Base-by-base conservation (phyloP, 2,888 invertebrate species). In the Pseudanteris insignis region DNA sequence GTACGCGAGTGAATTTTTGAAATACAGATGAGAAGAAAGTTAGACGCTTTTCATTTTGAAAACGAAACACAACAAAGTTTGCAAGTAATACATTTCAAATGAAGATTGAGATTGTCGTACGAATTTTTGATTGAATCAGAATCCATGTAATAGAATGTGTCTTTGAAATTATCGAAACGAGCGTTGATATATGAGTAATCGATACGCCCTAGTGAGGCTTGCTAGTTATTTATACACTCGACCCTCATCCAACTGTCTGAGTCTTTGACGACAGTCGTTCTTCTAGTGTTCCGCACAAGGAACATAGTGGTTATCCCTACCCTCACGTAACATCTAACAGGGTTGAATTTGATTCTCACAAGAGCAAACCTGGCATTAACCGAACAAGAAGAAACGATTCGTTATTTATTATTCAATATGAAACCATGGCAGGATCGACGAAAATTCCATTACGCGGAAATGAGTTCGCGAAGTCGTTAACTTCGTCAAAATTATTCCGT, bases 191-290 rank as follows among this genome's bases (percentile, higher is more conserved):
- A 37, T 11, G 28, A 37, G 38, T 48, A 48, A 38, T 48, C 32
- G 37, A 47, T 47, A 37, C 24, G 13, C 26, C 26, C 12, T 2
- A 28, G 5, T 8, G 9, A 18, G 38, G 18, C 14, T 6, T 6
- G 10, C 15, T 21, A 48, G 38, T 32, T 48, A 38, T 32, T 48
- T 37, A 48, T 40, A 38, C 26, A 38, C 38, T 32, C 46, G 36
- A 47, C 46, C 46, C 36, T 47, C 36, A 21, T 47, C 29, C 21
- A 18, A 28, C 25, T 38, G 21, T 48, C 38, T 10, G 11, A 11
- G 32, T 44, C 32, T 33, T 33, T 44, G 44, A 32, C 25, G 18
- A 26, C 38, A 25, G 13, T 33, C 33, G 36, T 48, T 32, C 32
- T 24, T 32, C 25, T 32, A 18, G 18, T 12, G n/a, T 24, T 24